Evolutionary conservation across 37 sponge, comb jelly and placozoan genomes (phyloP).

Genomic region (Spongilla lacustris): DNA sequence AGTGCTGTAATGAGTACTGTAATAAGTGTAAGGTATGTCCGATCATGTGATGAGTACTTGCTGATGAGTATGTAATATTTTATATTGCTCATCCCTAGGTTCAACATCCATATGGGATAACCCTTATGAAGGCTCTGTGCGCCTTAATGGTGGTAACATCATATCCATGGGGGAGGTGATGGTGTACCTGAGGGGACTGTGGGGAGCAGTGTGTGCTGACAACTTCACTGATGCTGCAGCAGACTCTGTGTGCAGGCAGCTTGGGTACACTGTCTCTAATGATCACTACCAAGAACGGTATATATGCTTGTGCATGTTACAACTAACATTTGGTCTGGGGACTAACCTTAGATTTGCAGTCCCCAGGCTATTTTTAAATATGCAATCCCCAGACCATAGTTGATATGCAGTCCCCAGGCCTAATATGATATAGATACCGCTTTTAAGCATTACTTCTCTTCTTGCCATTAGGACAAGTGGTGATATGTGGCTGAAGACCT

Average conservation of each 20-base stretch:
- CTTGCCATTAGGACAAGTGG: not conserved
- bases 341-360: too few relatives aligned
- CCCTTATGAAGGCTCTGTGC: slow-evolving; percentile 47
- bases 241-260: slow-evolving; percentile 60
- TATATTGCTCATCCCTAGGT: not conserved
- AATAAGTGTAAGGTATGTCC: too few relatives aligned
- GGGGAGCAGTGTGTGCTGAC: slow-evolving; percentile 75
- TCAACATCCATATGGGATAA: not conserved
- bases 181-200: slow-evolving; percentile 28
- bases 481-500: not conserved
- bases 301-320: too few relatives aligned
- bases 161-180: slow-evolving; percentile 12
- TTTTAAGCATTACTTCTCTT: not conserved
- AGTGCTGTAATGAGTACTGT: too few relatives aligned
- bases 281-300: too few relatives aligned
- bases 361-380: too few relatives aligned
- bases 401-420: too few relatives aligned
- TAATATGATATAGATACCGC: too few relatives aligned
- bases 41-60: too few relatives aligned
- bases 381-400: too few relatives aligned
- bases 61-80: too few relatives aligned
- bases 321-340: too few relatives aligned
- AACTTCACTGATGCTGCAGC: slow-evolving; percentile 47
- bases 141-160: slow-evolving; percentile 2
- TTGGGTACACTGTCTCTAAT: slow-evolving; percentile 38